A percentile compares a stretch with the other conserved stretches of the same genome.
Evolutionary conservation across 2,113 vertebrate species (phyloP).

Genomic region (Stegastes partitus): DNA sequence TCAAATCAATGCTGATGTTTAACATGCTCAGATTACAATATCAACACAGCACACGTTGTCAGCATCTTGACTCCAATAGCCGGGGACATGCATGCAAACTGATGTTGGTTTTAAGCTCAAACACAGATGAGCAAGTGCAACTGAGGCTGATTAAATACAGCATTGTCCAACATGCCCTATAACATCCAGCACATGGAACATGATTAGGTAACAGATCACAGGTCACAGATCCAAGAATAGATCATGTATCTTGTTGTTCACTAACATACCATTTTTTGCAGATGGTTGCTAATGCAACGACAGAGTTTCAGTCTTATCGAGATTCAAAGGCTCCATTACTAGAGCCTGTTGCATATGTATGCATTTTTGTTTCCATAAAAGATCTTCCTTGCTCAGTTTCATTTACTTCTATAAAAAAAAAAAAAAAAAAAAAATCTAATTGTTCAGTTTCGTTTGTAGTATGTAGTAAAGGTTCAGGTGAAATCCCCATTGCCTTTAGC

Average conservation of each 20-base stretch:
- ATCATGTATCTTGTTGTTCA: background rate
- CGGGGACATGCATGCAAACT: slow-evolving; percentile 4
- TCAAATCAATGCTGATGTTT: background rate
- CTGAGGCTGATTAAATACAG: background rate
- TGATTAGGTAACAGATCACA: too few relatives aligned
- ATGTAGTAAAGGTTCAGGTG: background rate
- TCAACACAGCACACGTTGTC: background rate
- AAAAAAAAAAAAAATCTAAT: too few relatives aligned
- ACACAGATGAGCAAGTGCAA: slow-evolving; percentile 7
- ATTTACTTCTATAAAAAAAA: too few relatives aligned
- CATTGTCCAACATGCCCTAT: background rate
- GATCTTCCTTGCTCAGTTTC: too few relatives aligned
- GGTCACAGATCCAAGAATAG: too few relatives aligned
- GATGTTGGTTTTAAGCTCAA: background rate
- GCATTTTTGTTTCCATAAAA: too few relatives aligned
- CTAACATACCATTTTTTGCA: background rate
- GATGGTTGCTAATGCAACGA: background rate
- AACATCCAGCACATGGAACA: too few relatives aligned
- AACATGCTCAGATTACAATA: slow-evolving; percentile 4
- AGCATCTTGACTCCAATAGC: background rate
- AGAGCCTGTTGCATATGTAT: background rate
- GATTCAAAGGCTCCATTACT: background rate
- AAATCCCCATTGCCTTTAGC: slow-evolving; percentile 3
- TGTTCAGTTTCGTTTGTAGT: background rate
- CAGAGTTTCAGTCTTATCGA: background rate